A percentile compares a stretch with the other conserved stretches of the same genome.
phyloP scores from a whole-genome alignment of 2,113 vertebrate genomes.

The Patagioenas fasciata region DNA sequence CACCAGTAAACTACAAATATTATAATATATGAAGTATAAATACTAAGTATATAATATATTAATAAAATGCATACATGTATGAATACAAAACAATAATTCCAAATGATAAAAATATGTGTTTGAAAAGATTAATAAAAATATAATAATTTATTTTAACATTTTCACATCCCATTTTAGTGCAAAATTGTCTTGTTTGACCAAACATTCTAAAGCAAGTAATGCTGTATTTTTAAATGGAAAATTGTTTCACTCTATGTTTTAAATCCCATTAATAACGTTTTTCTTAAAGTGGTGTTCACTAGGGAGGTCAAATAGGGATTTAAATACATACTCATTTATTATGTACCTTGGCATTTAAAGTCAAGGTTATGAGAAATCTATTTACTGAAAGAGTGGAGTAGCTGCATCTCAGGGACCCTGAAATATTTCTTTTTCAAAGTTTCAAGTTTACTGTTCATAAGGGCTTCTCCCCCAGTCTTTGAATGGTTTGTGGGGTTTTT shows the following conservation, averaged over 20 bases:
- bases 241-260: not conserved
- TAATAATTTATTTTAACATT: not conserved
- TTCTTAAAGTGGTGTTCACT: not conserved
- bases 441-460: not conserved
- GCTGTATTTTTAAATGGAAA: not conserved
- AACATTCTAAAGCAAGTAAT: not conserved
- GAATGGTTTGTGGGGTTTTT: not conserved
- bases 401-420: not conserved
- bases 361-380: not conserved
- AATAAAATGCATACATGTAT: not conserved
- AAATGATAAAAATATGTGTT: not conserved
- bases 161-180: not conserved
- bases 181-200: not conserved
- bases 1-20: not conserved
- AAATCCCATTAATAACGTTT: not conserved
- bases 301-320: not conserved
- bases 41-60: not conserved
- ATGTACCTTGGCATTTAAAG: not conserved
- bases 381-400: not conserved
- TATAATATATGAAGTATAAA: not conserved
- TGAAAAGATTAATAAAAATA: not conserved
- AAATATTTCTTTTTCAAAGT: not conserved
- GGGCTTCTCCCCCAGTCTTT: not conserved
- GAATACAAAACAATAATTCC: not conserved
- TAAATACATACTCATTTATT: not conserved